phyloP scores from a whole-genome alignment of 2,888 invertebrate genomes.

The Dicycla oo region DNA sequence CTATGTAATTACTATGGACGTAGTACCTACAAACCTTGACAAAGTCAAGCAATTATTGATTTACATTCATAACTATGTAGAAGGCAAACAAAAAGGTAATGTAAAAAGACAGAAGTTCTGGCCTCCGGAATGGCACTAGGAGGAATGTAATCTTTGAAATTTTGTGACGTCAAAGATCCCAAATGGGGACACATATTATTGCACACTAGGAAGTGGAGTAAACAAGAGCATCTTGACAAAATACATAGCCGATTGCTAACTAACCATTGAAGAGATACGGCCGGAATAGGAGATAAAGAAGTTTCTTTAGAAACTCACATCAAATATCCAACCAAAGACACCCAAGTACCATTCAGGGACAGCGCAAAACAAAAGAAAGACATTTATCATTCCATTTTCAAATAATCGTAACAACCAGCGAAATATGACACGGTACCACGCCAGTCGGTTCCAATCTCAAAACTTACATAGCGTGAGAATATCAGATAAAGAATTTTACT shows the following conservation, averaged over 20 bases:
- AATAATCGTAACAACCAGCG: constrained; percentile 46
- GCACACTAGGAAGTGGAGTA: neutral
- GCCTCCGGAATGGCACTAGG: no score
- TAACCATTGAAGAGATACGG: neutral
- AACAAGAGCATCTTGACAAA: neutral
- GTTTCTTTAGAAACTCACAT: neutral
- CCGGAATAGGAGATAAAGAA: neutral
- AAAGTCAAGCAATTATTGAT: neutral
- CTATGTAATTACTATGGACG: neutral
- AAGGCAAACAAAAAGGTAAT: neutral
- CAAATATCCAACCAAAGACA: neutral
- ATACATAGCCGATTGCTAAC: neutral
- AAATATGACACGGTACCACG: constrained; percentile 54
- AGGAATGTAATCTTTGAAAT: constrained; percentile 1
- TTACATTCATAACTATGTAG: neutral
- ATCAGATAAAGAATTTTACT: constrained; percentile 73
- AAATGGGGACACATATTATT: neutral
- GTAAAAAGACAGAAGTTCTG: no score
- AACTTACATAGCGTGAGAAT: constrained; percentile 76
- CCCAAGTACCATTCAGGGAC: constrained; percentile 50
- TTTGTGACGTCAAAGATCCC: neutral
- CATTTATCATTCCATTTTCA: constrained; percentile 45
- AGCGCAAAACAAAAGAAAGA: constrained; percentile 49
- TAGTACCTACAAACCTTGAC: neutral
- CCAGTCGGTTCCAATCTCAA: constrained; percentile 56